Conservation (phyloP, 1,140 invertebrate species). For the Procambarus virginalis region DNA sequence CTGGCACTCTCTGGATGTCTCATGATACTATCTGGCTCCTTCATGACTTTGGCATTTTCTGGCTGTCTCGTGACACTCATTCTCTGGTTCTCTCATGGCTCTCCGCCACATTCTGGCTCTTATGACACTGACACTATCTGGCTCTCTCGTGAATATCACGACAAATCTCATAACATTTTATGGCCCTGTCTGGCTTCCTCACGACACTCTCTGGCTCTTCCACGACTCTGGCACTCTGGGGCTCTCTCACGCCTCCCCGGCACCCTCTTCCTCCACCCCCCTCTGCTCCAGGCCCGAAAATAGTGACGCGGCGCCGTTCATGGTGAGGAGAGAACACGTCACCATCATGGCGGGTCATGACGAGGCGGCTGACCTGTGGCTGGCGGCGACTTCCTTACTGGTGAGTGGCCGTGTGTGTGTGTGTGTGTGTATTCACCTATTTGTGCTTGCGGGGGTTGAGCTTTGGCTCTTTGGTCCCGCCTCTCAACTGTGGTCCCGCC, state of each 20-base stretch:
- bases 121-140: neutral
- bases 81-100: neutral
- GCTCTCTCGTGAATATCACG: neutral
- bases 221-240: neutral
- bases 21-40: neutral
- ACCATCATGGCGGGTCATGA: constrained; percentile 59
- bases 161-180: no score
- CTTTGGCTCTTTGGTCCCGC: neutral
- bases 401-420: neutral
- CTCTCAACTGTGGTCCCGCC: neutral
- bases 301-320: neutral
- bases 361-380: constrained; percentile 56
- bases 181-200: no score
- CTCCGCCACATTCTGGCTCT: neutral
- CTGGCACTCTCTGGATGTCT: neutral
- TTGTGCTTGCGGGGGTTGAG: neutral
- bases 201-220: no score
- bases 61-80: neutral
- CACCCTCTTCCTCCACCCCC: neutral
- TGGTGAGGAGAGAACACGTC: constrained; percentile 38
- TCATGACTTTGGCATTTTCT: neutral
- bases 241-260: neutral
- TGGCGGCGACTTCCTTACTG: constrained; percentile 55
- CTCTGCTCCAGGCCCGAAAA: constrained; percentile 40
- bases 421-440: neutral